Evolutionary conservation across 2,113 vertebrate genomes (phyloP).

Genomic region (Saimiri boliviensis): DNA sequence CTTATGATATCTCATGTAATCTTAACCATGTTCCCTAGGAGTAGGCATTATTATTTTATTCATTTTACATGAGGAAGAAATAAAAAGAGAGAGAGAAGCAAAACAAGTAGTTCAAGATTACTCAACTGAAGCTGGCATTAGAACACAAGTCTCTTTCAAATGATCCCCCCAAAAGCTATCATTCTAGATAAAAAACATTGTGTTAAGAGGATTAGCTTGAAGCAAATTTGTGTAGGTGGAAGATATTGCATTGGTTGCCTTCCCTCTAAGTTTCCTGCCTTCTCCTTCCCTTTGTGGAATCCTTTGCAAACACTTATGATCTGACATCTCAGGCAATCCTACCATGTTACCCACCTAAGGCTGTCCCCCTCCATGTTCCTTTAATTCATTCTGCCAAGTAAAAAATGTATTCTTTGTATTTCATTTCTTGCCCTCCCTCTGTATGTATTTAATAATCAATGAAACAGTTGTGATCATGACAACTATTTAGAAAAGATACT

Average conservation of each 20-base stretch:
- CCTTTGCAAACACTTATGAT: background rate
- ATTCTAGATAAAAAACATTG: background rate
- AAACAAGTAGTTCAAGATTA: background rate
- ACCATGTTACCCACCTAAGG: background rate
- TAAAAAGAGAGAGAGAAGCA: background rate
- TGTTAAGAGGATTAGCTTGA: background rate
- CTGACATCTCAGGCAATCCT: background rate
- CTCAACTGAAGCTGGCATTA: background rate
- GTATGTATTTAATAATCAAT: background rate
- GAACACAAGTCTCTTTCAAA: background rate
- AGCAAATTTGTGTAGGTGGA: background rate
- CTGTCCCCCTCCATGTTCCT: background rate
- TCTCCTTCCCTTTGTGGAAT: background rate
- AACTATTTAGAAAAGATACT: slow-evolving; percentile 18
- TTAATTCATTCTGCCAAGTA: background rate
- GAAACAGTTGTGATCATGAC: background rate
- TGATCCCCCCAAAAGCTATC: background rate
- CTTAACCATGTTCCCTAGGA: background rate
- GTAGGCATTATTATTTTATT: background rate
- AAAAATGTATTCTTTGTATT: background rate
- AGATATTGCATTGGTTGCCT: background rate
- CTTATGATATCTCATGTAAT: background rate
- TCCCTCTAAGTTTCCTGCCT: background rate
- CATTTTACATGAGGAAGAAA: background rate
- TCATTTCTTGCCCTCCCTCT: background rate